Conservation (phyloP, 1,140 invertebrate genomes). For the Brachionus asplanchnoidis region DNA sequence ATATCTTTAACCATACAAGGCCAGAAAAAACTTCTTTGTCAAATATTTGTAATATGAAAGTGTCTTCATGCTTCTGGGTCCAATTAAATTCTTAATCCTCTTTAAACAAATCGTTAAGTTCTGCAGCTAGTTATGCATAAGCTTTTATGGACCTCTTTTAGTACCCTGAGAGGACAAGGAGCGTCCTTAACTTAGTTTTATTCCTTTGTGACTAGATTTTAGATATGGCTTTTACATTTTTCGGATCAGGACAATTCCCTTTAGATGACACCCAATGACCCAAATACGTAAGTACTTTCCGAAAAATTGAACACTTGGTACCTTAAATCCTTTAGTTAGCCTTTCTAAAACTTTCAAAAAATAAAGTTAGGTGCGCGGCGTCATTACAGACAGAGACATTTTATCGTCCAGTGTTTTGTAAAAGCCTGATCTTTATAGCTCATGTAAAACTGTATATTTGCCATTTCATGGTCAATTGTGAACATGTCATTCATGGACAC, state of each 20-base stretch:
- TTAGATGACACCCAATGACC: constrained; percentile 45
- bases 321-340: not conserved
- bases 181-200: constrained; percentile 42
- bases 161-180: constrained; percentile 57
- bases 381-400: too few relatives aligned
- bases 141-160: constrained; percentile 53
- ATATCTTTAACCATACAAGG: too few relatives aligned
- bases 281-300: not conserved
- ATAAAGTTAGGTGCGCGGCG: not conserved
- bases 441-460: too few relatives aligned
- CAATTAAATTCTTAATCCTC: constrained; percentile 45
- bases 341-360: too few relatives aligned
- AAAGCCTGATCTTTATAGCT: too few relatives aligned
- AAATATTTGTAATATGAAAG: not conserved
- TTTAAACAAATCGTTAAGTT: constrained; percentile 52
- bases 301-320: not conserved
- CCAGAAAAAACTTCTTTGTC: not conserved
- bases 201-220: not conserved
- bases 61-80: not conserved
- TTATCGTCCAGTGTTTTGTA: too few relatives aligned
- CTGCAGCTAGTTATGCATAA: constrained; percentile 48
- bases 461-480: too few relatives aligned
- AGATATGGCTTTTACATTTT: constrained; percentile 44
- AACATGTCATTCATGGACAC: too few relatives aligned
- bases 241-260: constrained; percentile 50